Evolutionary conservation across 1,140 invertebrate genomes (phyloP), one percentile per base, ranked within the genome.

Genomic region (Drosophila burlai): DNA sequence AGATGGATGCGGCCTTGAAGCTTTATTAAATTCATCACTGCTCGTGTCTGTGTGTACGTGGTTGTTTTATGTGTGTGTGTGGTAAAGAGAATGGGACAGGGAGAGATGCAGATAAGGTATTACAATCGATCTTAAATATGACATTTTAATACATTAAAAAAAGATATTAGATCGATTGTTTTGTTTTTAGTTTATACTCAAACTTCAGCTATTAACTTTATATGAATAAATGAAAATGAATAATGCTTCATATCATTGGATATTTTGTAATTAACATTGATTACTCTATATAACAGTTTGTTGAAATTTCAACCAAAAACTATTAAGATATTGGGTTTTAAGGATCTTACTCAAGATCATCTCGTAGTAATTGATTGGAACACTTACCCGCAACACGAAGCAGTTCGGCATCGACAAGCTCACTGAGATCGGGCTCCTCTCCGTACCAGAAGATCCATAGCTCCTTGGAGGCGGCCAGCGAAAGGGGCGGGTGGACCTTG

Each of bases 371-470:
- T 8, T 7, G 16, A 42, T 2, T 18, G 9, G 10, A 1, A 47
- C 3, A 95, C 96, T 96, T 93, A 97, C 96, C 96, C 83, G 95
- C 95, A 76, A 95, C 75, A 89, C 84, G 94, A 55, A 97, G 95
- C 62, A 98, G 95, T 93, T 97, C 96, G 5, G 95, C 96, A 54
- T 96, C 96, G 67, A 97, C 96, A 64, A 97, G 94, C 81, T 96
- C 96, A 91, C 95, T 96, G 57, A 98, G 95, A 93, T 98, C 97
- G 34, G 98, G 98, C 94, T 99, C 97, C 93, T 99, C 98, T 86
- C 98, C 98, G 94, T 99, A 99, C 98, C 98, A 99, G 94, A 99
- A 99, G 91, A 99, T 97, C 99, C 98, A 99, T 16, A 99, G 95
- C 94, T 99, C 98, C 94, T 99, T 99, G 93, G 97, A 96, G 74